phyloP scores from a whole-genome alignment of 2,113 vertebrate species.

The Numida meleagris region DNA sequence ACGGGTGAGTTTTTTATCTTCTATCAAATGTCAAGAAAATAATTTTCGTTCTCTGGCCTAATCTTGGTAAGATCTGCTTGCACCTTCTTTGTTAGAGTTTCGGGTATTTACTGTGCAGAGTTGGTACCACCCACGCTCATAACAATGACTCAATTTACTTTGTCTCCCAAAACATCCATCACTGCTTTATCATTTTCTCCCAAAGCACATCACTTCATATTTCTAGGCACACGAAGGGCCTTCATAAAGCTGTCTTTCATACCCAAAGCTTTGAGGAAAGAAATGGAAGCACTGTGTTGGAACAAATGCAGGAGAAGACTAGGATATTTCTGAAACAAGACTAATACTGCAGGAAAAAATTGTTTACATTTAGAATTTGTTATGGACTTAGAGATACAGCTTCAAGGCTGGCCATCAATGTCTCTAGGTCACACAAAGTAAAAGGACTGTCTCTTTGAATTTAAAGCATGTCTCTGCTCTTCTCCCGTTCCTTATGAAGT shows the following conservation, averaged over 20 bases:
- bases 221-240: background rate
- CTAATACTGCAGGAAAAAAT: background rate
- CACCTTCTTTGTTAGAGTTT: background rate
- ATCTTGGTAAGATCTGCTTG: background rate
- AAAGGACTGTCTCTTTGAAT: background rate
- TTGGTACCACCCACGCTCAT: background rate
- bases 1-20: conserved; percentile 6
- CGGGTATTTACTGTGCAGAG: background rate
- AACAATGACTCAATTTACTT: background rate
- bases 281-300: background rate
- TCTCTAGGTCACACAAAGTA: background rate
- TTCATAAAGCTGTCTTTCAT: background rate
- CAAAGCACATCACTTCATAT: background rate
- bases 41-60: background rate
- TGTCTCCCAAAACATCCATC: background rate
- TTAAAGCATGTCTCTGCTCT: background rate
- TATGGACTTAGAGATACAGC: background rate
- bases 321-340: background rate
- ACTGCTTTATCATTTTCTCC: background rate
- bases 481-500: background rate
- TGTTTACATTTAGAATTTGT: background rate
- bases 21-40: background rate
- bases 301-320: background rate
- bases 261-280: background rate
- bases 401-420: background rate